Evolutionary conservation across 2,888 invertebrate species (phyloP).

Genomic region (Parnassius mnemosyne): DNA sequence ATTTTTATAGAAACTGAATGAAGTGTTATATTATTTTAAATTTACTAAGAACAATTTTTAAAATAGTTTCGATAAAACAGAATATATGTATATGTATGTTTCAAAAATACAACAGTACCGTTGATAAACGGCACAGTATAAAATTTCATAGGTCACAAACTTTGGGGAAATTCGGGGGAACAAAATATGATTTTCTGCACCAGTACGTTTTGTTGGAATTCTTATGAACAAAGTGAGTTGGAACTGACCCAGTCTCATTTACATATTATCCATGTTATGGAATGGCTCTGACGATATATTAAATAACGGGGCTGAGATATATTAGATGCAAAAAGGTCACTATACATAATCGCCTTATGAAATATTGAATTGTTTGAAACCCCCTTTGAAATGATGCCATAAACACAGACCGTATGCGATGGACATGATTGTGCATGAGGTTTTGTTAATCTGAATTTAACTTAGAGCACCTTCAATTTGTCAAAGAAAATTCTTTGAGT

Average conservation of each 20-base stretch:
- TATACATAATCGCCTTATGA: slow-evolving; percentile 24
- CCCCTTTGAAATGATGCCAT: slow-evolving; percentile 27
- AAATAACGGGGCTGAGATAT: slow-evolving; percentile 31
- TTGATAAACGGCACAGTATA: slow-evolving; percentile 1
- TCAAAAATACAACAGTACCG: too few relatives aligned
- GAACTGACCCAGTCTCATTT: slow-evolving; percentile 41
- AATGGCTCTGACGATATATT: slow-evolving; percentile 33
- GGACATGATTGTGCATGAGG: slow-evolving; percentile 43
- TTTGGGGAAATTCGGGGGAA: slow-evolving; percentile 31
- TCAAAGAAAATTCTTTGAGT: slow-evolving; percentile 23
- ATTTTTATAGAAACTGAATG: too few relatives aligned
- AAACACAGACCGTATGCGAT: slow-evolving; percentile 28
- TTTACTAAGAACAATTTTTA: too few relatives aligned
- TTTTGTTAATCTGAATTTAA: slow-evolving; percentile 32
- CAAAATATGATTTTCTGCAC: slow-evolving; percentile 44
- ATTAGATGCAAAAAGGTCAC: slow-evolving; percentile 30
- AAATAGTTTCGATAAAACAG: too few relatives aligned
- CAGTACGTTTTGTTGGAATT: slow-evolving; percentile 40
- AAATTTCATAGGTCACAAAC: slow-evolving; percentile 24
- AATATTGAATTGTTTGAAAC: slow-evolving; percentile 22
- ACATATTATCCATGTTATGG: slow-evolving; percentile 44
- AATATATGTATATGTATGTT: too few relatives aligned
- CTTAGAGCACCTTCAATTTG: slow-evolving; percentile 12
- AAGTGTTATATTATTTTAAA: too few relatives aligned
- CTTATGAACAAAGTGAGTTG: slow-evolving; percentile 39